Percentiles rank a stretch among this genome's conserved stretches.
phyloP scores from a whole-genome alignment of 2,113 vertebrate species.

The Podarcis muralis region DNA sequence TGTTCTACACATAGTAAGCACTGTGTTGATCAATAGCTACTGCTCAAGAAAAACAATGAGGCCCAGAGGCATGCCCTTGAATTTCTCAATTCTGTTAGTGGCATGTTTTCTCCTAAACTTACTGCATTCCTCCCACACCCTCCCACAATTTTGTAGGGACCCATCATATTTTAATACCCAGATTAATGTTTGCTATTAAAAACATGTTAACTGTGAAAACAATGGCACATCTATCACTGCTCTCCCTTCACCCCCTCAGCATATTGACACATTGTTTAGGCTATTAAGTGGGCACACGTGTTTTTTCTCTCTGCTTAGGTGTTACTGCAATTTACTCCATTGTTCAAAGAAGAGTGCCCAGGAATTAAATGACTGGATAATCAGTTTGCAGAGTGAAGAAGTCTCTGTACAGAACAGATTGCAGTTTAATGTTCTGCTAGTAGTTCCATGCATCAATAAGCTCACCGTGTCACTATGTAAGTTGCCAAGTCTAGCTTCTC shows the following conservation, averaged over 20 bases:
- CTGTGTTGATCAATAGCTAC: slow-evolving; percentile 47
- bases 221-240: rapidly evolving
- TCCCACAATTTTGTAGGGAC: neutral
- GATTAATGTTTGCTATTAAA: slow-evolving; percentile 5
- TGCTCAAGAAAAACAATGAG: slow-evolving; percentile 20
- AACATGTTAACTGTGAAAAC: neutral
- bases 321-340: neutral
- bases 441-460: neutral
- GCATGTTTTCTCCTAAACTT: neutral
- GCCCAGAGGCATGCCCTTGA: slow-evolving; percentile 26
- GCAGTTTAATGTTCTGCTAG: neutral
- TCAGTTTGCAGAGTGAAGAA: neutral
- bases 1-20: slow-evolving; percentile 24
- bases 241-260: neutral
- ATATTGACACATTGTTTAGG: neutral
- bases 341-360: neutral
- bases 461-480: neutral
- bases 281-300: neutral
- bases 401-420: neutral
- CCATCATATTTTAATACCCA: neutral
- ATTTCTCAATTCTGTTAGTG: slow-evolving; percentile 35
- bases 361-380: neutral
- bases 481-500: neutral
- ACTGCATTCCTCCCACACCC: neutral
- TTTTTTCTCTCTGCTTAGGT: no score